Evolutionary conservation across 2,888 invertebrate genomes (phyloP).

Genomic region (Zonitis immaculata): DNA sequence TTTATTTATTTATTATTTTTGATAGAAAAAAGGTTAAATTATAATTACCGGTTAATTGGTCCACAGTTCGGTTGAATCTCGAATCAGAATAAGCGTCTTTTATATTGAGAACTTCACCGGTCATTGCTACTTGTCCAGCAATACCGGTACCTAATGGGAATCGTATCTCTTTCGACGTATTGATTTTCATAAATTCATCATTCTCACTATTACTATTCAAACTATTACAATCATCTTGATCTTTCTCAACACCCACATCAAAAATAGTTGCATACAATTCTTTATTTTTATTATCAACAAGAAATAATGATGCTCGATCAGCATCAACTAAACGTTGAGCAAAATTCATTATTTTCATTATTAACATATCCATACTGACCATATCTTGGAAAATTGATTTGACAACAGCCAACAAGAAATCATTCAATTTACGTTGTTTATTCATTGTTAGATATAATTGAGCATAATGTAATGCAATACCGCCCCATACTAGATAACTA

Average conservation of each 20-base stretch:
- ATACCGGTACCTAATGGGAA: constrained; percentile 76
- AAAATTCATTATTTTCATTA: constrained; percentile 78
- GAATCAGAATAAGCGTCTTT: constrained; percentile 75
- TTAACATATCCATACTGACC: constrained; percentile 75
- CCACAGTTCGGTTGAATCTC: constrained; percentile 68
- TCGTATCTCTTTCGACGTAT: constrained; percentile 55
- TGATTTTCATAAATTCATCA: constrained; percentile 31
- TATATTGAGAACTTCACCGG: constrained; percentile 76
- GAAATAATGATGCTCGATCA: constrained; percentile 77
- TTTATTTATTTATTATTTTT: too few species aligned
- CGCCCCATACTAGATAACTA: constrained; percentile 65
- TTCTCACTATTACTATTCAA: too few species aligned
- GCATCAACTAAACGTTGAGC: constrained; percentile 78
- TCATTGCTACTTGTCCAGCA: constrained; percentile 75
- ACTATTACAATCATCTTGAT: constrained; percentile 32
- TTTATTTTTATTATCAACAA: constrained; percentile 67
- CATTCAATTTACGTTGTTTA: constrained; percentile 67
- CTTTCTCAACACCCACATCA: constrained; percentile 56
- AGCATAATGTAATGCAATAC: constrained; percentile 64
- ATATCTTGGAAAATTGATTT: constrained; percentile 86
- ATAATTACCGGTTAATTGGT: constrained; percentile 54
- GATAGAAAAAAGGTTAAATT: too few species aligned
- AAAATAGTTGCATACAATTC: constrained; percentile 81
- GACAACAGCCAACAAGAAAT: constrained; percentile 73
- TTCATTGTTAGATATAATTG: constrained; percentile 65